Evolutionary conservation across 2,797 vertebrate species (phyloP), one percentile per base, ranked within the genome.

Genomic region (Pipistrellus kuhlii): DNA sequence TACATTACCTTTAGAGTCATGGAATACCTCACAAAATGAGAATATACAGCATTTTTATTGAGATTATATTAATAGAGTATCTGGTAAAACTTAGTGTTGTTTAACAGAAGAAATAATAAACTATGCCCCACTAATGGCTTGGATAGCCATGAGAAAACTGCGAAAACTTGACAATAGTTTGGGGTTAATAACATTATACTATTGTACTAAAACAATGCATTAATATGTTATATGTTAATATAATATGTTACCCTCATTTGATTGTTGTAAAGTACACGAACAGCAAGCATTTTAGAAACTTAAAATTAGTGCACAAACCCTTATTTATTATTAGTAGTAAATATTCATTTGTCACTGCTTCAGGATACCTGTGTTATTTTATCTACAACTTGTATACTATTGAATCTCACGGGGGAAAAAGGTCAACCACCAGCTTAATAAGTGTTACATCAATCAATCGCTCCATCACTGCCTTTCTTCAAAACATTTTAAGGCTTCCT

Each of bases 31-130:
- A 85, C 44, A 72, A 87, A 92, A 72, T 53, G 6, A 90, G 17
- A 9, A 77, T 77, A 38, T 59, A 72, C 2, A 18, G 6, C 8
- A 17, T 21, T 69, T 90, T 27, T 59, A 59, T 38, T 80, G 41
- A 82, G 57, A 84, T 82, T 75, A 64, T 78, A 94, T 94, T 87
- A 84, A 30, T 35, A 94, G 6, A 72, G 8, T 17, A 88, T 91
- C 18, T 66, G 68, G 23, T 64, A 93, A 75, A 91, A n/a, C 11
- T 62, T 90, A 66, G 38, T 64, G 6, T 84, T 66, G 69, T 87
- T 55, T 87, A 59, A 8, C 62, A 17, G 44, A 92, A 64, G 23
- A 89, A 87, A 81, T 89, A 35, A 7, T 88, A 46, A 72, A 62
- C 90, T 72, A 66, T 80, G 25, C 53, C 8, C 46, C 23, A 77